Conservation (phyloP, 2,113 vertebrate species). For the Ifrita kowaldi region DNA sequence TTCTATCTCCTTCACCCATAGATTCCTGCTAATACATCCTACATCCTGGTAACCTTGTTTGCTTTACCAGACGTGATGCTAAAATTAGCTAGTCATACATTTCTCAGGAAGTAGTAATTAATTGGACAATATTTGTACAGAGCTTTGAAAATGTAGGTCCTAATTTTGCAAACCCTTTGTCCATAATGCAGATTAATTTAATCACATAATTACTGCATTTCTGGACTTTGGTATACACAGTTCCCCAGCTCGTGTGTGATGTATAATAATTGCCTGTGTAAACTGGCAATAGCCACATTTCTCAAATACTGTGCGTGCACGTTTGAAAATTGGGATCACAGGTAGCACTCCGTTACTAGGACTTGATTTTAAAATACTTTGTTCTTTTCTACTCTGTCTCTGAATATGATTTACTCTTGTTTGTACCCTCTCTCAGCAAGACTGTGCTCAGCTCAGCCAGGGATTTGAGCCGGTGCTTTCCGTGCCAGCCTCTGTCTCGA, state of each 20-base stretch:
- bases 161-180: constrained; percentile 60
- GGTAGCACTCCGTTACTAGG: not conserved
- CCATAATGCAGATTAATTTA: constrained; percentile 47
- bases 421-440: not conserved
- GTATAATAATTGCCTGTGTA: not conserved
- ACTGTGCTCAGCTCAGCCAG: not conserved
- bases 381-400: not conserved
- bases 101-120: constrained; percentile 53
- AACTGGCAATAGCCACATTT: not conserved
- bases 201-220: constrained; percentile 48
- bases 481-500: not conserved
- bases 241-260: not conserved
- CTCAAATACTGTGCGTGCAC: not conserved
- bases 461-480: not conserved
- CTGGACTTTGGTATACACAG: constrained; percentile 8
- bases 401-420: not conserved
- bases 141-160: constrained; percentile 47
- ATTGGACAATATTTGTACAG: constrained; percentile 62
- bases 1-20: not conserved
- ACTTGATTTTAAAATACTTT: not conserved
- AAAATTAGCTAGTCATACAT: constrained; percentile 27
- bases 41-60: constrained; percentile 27
- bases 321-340: not conserved
- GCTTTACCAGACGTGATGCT: constrained; percentile 5
- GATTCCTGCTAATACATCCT: not conserved